Evolutionary conservation across 2,888 invertebrate genomes (phyloP).

Genomic region (Chesias legatella): DNA sequence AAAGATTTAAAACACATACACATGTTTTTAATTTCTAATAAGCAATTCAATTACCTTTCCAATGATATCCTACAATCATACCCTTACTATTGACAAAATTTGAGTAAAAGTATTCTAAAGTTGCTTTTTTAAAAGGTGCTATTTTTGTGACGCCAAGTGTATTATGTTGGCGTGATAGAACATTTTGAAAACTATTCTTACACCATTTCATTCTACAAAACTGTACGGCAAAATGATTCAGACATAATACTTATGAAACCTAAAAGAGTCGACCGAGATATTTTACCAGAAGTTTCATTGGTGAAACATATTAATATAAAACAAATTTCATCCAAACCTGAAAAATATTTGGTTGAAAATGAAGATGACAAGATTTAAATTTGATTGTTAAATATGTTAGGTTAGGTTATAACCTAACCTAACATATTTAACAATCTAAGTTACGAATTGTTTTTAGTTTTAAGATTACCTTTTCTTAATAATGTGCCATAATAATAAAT

Average conservation of each 20-base stretch:
- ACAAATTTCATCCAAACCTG: conserved; percentile 6
- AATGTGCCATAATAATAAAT: not conserved
- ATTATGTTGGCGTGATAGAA: conserved; percentile 14
- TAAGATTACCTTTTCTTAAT: not conserved
- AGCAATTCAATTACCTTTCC: too few species aligned
- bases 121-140: too few species aligned
- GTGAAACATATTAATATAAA: conserved; percentile 4
- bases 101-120: too few species aligned
- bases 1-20: too few species aligned
- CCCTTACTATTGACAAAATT: too few species aligned
- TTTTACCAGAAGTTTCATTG: conserved; percentile 4
- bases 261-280: conserved; percentile 8
- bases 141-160: too few species aligned
- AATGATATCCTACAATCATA: too few species aligned
- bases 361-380: conserved; percentile 6
- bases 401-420: too few species aligned
- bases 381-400: conserved; percentile 7
- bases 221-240: conserved; percentile 19
- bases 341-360: conserved; percentile 5
- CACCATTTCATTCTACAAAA: conserved; percentile 17
- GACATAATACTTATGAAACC: conserved; percentile 19
- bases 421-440: too few species aligned
- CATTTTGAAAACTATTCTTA: conserved; percentile 10
- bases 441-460: conserved; percentile 1
- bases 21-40: too few species aligned